Base-by-base conservation (phyloP, 2,888 invertebrate species). In the Allygus modestus region DNA sequence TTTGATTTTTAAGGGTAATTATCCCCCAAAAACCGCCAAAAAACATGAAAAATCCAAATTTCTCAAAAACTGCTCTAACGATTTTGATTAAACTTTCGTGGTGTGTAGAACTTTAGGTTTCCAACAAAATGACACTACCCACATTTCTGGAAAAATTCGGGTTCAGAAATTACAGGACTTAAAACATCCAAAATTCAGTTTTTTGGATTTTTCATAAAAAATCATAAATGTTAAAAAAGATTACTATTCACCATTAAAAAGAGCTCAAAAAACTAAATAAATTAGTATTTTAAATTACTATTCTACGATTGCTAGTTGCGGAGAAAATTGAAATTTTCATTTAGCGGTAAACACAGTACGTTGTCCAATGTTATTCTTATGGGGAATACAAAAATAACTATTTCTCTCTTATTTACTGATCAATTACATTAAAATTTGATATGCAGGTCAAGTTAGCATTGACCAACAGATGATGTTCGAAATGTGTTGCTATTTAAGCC, bases 1-100 rank as follows among this genome's bases (percentile, higher is more conserved):
- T 54, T 23, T 23, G 54, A 54, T 54, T 54, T 54, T 54, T 54
- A 54, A 54, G 54, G 54, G 54, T 54, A 54, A 2, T 54, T 54
- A 5, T 1, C 54, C 54, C 20, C 20, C 11, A 54, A 54, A 54
- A 54, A 20, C 23, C 23, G 20, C 2, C 11, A n/a, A 20, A 54
- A 54, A 54, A 54, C 23, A 11, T 23, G 20, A 54, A 54, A 54
- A 54, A 54, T 54, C 20, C 20, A 54, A 54, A 54, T 54, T 54
- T 54, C 54, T 54, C 20, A 54, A 54, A 54, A 54, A 54, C 54
- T 15, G 54, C 54, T 54, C 20, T 23, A 54, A 54, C 54, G 20
- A 54, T 54, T 54, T 54, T 54, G 20, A 54, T 54, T 23, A 54
- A 23, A 54, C 11, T 54, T 54, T 54, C 23, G 11, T 54, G 23